phyloP scores from a whole-genome alignment of 2,797 vertebrate genomes.

The Hafferia zeledoni region DNA sequence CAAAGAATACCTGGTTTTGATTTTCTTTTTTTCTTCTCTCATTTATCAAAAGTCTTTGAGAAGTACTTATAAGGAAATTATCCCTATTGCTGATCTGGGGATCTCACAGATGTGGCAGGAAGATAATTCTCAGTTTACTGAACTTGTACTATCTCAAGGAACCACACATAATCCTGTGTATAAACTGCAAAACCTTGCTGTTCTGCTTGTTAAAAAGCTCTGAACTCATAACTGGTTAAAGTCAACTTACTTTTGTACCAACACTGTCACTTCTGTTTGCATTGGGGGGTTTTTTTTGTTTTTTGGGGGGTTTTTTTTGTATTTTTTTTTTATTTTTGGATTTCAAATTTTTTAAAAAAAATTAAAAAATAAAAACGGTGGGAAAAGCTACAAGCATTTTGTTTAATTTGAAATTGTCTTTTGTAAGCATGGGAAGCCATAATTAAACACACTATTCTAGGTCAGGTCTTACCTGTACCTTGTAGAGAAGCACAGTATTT shows the following conservation, averaged over 20 bases:
- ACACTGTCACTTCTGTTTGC: background rate
- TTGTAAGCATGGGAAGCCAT: background rate
- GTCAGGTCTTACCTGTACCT: background rate
- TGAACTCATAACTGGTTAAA: background rate
- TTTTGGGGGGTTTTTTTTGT: too few relatives aligned
- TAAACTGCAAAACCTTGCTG: background rate
- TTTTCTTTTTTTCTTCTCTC: background rate
- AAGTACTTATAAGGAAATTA: background rate
- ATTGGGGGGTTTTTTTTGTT: too few relatives aligned
- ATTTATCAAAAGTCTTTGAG: background rate
- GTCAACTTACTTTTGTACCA: background rate
- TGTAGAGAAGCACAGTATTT: background rate
- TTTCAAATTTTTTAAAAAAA: background rate
- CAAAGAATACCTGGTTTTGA: background rate
- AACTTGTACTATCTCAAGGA: background rate
- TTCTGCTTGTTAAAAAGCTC: background rate
- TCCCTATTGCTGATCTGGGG: background rate
- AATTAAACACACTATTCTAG: background rate
- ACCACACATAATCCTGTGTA: background rate
- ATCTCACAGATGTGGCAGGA: background rate
- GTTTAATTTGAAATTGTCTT: background rate
- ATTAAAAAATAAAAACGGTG: rapidly evolving
- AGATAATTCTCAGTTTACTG: background rate
- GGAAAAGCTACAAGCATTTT: background rate
- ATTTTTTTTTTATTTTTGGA: background rate